Conservation (phyloP, 2,888 invertebrate genomes). For the Chrysotoxum bicinctum region DNA sequence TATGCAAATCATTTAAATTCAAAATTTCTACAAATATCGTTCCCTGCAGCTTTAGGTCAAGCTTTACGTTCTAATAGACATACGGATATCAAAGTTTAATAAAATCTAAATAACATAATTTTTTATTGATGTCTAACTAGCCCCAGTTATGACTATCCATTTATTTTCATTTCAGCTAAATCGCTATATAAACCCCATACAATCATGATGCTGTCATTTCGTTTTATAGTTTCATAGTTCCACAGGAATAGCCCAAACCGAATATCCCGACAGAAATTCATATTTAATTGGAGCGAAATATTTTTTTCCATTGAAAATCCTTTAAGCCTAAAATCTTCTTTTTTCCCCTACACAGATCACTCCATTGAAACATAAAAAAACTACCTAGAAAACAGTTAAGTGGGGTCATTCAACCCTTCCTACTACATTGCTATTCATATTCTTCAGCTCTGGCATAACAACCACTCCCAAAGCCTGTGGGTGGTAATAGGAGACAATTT, state of each 20-base stretch:
- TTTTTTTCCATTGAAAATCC: constrained; percentile 46
- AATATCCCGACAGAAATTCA: constrained; percentile 45
- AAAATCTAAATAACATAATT: constrained; percentile 25
- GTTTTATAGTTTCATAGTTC: constrained; percentile 4
- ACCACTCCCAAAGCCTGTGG: neutral
- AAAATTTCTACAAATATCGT: neutral
- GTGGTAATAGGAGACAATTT: constrained; percentile 46
- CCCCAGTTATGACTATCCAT: constrained; percentile 3
- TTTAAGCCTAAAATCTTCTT: constrained; percentile 15
- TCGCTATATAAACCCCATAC: constrained; percentile 1
- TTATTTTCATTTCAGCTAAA: constrained; percentile 46
- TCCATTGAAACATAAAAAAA: constrained; percentile 30
- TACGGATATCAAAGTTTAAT: constrained; percentile 22
- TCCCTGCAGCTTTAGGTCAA: neutral
- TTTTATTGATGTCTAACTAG: constrained; percentile 8
- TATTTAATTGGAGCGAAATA: constrained; percentile 59
- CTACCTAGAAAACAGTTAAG: constrained; percentile 10
- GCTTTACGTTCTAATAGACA: neutral
- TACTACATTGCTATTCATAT: constrained; percentile 2
- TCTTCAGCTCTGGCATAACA: neutral
- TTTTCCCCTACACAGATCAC: neutral
- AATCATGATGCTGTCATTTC: neutral
- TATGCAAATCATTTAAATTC: no score
- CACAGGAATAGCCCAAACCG: neutral
- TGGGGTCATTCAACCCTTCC: constrained; percentile 7